These are phyloP conservation scores for Tetragonisca angustula DNA, from an alignment of 2,888 invertebrate species.

Conservation along the genomic window DNA sequence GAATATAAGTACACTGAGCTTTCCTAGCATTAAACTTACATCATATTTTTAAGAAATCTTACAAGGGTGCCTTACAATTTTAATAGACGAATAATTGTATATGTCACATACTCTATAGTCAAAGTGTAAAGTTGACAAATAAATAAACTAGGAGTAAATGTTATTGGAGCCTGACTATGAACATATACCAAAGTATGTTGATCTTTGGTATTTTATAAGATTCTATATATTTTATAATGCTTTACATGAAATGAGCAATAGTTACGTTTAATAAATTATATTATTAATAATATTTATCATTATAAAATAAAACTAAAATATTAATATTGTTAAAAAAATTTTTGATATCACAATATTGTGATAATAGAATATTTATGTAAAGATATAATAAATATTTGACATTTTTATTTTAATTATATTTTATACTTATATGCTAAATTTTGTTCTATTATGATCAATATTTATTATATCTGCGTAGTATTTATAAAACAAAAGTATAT, in stretches of 20 bases:
- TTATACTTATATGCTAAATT: slow-evolving; percentile 32
- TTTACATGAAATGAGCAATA: slow-evolving; percentile 33
- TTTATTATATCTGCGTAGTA: slow-evolving; percentile 51
- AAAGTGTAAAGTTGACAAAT: slow-evolving; percentile 25
- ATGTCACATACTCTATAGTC: slow-evolving; percentile 31
- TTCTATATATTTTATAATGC: slow-evolving; percentile 50
- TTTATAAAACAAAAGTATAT: slow-evolving; percentile 12
- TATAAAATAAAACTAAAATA: slow-evolving; percentile 36
- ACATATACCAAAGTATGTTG: slow-evolving; percentile 42
- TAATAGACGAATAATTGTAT: slow-evolving; percentile 36
- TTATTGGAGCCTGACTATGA: slow-evolving; percentile 26
- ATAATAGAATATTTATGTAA: slow-evolving; percentile 41
- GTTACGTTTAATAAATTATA: slow-evolving; percentile 32
- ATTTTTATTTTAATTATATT: slow-evolving; percentile 36
- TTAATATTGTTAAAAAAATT: slow-evolving; percentile 3
- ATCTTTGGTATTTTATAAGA: slow-evolving; percentile 54
- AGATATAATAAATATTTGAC: slow-evolving; percentile 58
- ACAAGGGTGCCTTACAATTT: slow-evolving; percentile 52
- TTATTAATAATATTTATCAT: slow-evolving; percentile 50
- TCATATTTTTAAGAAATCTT: slow-evolving; percentile 35
- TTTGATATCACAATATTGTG: slow-evolving; percentile 40
- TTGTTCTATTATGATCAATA: slow-evolving; percentile 38
- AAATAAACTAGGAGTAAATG: background rate
- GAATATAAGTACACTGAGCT: slow-evolving; percentile 55
- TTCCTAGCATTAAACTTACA: slow-evolving; percentile 34